Percentiles rank a stretch among this genome's conserved stretches.
These are phyloP conservation scores for Xestia rhomboidea DNA, from an alignment of 2,888 invertebrate genomes.

Conservation along the genomic window DNA sequence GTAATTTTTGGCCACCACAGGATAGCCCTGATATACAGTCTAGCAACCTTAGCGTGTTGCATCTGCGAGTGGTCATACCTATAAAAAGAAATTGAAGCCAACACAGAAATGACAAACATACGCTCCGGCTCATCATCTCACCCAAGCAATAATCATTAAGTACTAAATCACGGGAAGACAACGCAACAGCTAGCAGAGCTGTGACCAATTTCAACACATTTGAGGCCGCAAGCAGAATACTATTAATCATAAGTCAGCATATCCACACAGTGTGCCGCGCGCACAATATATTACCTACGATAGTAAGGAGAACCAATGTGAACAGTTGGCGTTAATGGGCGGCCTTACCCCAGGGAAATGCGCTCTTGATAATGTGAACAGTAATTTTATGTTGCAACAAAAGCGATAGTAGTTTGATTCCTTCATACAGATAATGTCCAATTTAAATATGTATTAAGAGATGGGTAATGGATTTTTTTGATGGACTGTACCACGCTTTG, in stretches of 20 bases:
- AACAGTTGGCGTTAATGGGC: slow-evolving; percentile 90
- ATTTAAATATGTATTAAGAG: slow-evolving; percentile 73
- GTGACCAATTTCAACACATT: slow-evolving; percentile 76
- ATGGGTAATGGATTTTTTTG: slow-evolving; percentile 65
- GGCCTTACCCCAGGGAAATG: slow-evolving; percentile 87
- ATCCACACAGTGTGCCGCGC: slow-evolving; percentile 74
- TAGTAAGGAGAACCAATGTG: slow-evolving; percentile 78
- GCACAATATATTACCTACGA: slow-evolving; percentile 80
- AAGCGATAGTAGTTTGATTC: slow-evolving; percentile 73
- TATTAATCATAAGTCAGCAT: slow-evolving; percentile 78
- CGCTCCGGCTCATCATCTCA: slow-evolving; percentile 50
- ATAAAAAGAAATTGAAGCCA: slow-evolving; percentile 23
- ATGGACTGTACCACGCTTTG: slow-evolving; percentile 49
- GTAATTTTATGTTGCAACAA: slow-evolving; percentile 88
- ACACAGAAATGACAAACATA: slow-evolving; percentile 50
- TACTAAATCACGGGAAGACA: slow-evolving; percentile 62
- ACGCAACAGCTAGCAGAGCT: slow-evolving; percentile 66
- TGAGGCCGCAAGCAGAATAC: slow-evolving; percentile 73
- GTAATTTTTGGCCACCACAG: no score
- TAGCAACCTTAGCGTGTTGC: no score
- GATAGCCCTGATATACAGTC: no score
- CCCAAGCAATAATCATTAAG: slow-evolving; percentile 60
- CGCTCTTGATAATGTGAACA: slow-evolving; percentile 85
- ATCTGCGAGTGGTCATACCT: no score
- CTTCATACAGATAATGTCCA: slow-evolving; percentile 68